phyloP scores from a whole-genome alignment of 2,797 vertebrate species.

The Dipus sagitta region DNA sequence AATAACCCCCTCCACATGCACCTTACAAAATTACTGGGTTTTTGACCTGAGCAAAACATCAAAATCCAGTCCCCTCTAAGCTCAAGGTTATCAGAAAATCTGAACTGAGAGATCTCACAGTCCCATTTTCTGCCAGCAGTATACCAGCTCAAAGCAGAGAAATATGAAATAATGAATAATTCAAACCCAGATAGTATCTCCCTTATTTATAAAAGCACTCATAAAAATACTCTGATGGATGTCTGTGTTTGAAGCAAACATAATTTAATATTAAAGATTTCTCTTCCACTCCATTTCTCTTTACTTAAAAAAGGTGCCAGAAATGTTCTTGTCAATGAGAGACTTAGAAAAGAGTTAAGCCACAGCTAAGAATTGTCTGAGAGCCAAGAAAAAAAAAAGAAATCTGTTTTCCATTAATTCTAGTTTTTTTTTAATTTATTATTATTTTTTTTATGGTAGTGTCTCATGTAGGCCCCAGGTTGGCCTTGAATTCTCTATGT shows the following conservation, averaged over 20 bases:
- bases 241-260: constrained; percentile 39
- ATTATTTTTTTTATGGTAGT: not conserved
- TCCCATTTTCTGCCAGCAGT: constrained; percentile 24
- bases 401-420: not conserved
- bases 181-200: constrained; percentile 43
- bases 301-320: constrained; percentile 34
- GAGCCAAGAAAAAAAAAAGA: not conserved
- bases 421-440: not conserved
- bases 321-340: not conserved
- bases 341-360: not conserved
- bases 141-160: constrained; percentile 30
- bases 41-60: not conserved
- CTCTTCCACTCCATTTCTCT: constrained; percentile 15
- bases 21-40: not conserved
- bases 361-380: constrained; percentile 16
- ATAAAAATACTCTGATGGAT: constrained; percentile 37
- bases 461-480: not conserved
- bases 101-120: constrained; percentile 8
- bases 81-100: constrained; percentile 61
- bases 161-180: constrained; percentile 65
- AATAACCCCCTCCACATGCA: not conserved
- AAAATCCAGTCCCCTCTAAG: not conserved
- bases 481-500: not conserved
- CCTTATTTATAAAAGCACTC: constrained; percentile 51
- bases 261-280: constrained; percentile 47